Conservation (phyloP, 1,140 invertebrate species). For the Helicoverpa zea region DNA sequence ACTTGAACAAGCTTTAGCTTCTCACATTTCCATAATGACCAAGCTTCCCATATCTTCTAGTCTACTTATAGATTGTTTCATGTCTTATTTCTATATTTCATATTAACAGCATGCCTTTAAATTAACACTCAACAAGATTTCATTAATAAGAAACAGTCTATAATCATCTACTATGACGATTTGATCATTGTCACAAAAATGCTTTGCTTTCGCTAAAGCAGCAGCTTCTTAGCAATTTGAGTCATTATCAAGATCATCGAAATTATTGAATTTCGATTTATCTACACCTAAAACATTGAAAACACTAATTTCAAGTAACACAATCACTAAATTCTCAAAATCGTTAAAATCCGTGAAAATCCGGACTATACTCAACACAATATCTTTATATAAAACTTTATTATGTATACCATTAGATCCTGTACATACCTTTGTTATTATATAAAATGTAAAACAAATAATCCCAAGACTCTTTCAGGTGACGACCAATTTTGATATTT, state of each 20-base stretch:
- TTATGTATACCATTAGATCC: slow-evolving; percentile 49
- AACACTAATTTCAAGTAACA: slow-evolving; percentile 52
- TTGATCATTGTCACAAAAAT: slow-evolving; percentile 55
- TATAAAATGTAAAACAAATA: slow-evolving; percentile 56
- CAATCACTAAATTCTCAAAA: slow-evolving; percentile 55
- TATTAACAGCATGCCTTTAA: slow-evolving; percentile 65
- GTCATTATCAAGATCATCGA: slow-evolving; percentile 37
- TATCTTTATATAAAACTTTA: slow-evolving; percentile 54
- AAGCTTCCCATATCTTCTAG: slow-evolving; percentile 68
- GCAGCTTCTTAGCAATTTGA: slow-evolving; percentile 71
- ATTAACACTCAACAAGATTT: slow-evolving; percentile 43
- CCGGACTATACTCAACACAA: slow-evolving; percentile 65
- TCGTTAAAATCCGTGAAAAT: slow-evolving; percentile 71
- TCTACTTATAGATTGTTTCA: slow-evolving; percentile 76
- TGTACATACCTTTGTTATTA: slow-evolving; percentile 47
- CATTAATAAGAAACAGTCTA: slow-evolving; percentile 71
- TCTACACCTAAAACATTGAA: slow-evolving; percentile 54
- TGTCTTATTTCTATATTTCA: slow-evolving; percentile 59
- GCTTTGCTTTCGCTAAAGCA: slow-evolving; percentile 78
- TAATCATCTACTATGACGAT: slow-evolving; percentile 56
- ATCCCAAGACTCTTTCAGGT: slow-evolving; percentile 75
- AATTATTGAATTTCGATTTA: slow-evolving; percentile 42
- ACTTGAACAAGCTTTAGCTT: slow-evolving; percentile 69
- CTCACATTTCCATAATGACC: slow-evolving; percentile 63
- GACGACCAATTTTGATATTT: slow-evolving; percentile 67